phyloP scores from a whole-genome alignment of 2,797 vertebrate species.

The Lepidocolaptes lacrymiger region DNA sequence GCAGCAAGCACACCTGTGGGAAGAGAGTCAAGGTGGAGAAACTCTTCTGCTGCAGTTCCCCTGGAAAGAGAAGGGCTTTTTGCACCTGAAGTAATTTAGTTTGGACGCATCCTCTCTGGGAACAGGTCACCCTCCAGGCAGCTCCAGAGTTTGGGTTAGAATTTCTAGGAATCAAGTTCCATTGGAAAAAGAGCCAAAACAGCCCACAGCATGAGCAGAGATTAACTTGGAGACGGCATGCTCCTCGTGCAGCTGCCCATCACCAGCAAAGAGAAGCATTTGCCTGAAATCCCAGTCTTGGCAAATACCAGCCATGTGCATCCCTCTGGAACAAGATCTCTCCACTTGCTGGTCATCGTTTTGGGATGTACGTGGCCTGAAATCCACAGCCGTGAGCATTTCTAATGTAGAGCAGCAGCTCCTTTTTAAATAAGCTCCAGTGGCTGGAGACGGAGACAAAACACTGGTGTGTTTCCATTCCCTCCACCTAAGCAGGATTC shows the following conservation, averaged over 20 bases:
- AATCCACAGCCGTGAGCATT: not conserved
- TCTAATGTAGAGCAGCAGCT: not conserved
- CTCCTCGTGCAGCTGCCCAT: not conserved
- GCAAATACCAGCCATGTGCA: not conserved
- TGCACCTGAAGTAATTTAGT: not conserved
- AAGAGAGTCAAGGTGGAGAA: not conserved
- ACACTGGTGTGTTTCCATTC: not conserved
- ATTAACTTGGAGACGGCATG: not conserved
- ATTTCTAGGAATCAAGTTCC: not conserved
- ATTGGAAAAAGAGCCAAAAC: not conserved
- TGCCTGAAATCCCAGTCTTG: not conserved
- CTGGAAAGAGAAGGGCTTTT: not conserved
- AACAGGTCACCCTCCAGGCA: rapidly evolving
- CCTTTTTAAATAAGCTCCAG: not conserved
- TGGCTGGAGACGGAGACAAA: not conserved
- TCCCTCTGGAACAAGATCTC: not conserved
- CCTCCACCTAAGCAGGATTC: not conserved
- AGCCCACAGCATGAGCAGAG: not conserved
- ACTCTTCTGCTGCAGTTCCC: not conserved
- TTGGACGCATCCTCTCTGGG: not conserved
- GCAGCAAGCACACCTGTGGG: rapidly evolving
- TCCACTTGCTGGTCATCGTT: not conserved
- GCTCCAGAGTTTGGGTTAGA: rapidly evolving
- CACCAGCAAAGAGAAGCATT: not conserved
- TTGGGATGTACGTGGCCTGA: not conserved